Percentiles rank a stretch among this genome's conserved stretches.
These are phyloP conservation scores for Venusia cambrica DNA, from an alignment of 2,888 invertebrate species.

Conservation along the genomic window DNA sequence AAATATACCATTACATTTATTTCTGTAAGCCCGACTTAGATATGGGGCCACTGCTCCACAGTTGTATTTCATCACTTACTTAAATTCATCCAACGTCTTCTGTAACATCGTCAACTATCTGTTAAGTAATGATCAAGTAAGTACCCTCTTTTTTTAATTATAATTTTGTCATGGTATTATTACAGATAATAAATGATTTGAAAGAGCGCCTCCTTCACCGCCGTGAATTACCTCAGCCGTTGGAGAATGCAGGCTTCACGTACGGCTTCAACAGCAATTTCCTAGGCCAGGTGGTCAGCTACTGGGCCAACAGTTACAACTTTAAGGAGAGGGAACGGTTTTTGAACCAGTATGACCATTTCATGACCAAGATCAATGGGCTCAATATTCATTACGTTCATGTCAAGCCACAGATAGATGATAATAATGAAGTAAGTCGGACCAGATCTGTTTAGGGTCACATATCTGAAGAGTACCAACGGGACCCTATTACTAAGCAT, in stretches of 20 bases:
- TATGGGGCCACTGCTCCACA: too few relatives aligned
- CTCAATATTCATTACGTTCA: conserved; percentile 89
- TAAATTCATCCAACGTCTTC: too few relatives aligned
- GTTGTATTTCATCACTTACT: too few relatives aligned
- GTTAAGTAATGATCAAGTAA: too few relatives aligned
- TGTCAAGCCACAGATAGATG: conserved; percentile 75
- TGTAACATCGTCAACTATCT: too few relatives aligned
- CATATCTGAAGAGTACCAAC: too few relatives aligned
- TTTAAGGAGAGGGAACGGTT: conserved; percentile 82
- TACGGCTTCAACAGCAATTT: conserved; percentile 91
- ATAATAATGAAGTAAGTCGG: conserved; percentile 48
- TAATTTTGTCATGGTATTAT: conserved; percentile 1
- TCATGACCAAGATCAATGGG: conserved; percentile 86
- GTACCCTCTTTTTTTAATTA: conserved; percentile 21
- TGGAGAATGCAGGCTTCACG: conserved; percentile 86
- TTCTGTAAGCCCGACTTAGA: too few relatives aligned
- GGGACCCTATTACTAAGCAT: too few relatives aligned
- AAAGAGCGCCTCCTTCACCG: conserved; percentile 76
- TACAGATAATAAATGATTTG: conserved; percentile 74
- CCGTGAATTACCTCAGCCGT: conserved; percentile 72
- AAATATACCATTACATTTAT: too few relatives aligned
- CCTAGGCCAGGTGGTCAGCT: conserved; percentile 84
- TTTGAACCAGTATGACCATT: conserved; percentile 89
- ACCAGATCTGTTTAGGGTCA: too few relatives aligned
- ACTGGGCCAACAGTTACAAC: conserved; percentile 90